These are phyloP conservation scores for Channa striata DNA, from an alignment of 2,797 vertebrate genomes.

Conservation along the genomic window DNA sequence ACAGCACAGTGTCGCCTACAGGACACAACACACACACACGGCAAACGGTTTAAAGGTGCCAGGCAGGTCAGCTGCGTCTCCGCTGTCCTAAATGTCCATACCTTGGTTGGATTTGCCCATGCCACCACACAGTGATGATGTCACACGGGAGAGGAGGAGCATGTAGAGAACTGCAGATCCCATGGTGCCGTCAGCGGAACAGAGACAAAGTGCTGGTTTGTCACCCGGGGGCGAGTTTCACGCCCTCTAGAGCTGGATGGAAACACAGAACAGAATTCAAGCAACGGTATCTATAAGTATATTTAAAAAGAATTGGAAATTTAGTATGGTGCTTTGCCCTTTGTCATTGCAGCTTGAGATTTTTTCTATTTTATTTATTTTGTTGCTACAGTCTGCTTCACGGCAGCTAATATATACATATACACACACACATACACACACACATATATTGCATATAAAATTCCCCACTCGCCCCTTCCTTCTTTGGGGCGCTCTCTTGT, in stretches of 20 bases:
- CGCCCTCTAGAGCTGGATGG: not conserved
- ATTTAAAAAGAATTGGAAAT: no score
- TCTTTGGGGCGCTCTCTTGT: no score
- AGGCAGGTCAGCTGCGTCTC: fast-evolving
- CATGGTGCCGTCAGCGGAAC: slow-evolving; percentile 60
- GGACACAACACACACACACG: slow-evolving; percentile 14
- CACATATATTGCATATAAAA: no score
- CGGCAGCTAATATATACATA: no score
- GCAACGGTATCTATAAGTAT: no score
- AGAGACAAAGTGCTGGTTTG: slow-evolving; percentile 2
- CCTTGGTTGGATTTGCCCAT: slow-evolving; percentile 46
- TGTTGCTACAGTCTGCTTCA: no score
- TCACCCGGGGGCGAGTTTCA: slow-evolving; percentile 4
- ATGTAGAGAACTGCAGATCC: slow-evolving; percentile 35
- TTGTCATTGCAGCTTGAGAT: no score
- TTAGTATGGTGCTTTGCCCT: no score
- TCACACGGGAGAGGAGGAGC: slow-evolving; percentile 51
- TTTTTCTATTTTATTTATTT: no score
- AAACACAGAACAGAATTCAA: not conserved
- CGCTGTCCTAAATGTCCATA: slow-evolving; percentile 14
- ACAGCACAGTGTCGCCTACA: slow-evolving; percentile 67
- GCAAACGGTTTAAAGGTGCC: not conserved
- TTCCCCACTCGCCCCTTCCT: no score
- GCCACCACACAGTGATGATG: slow-evolving; percentile 40
- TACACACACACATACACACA: no score